These are phyloP conservation scores for Mythimna lalbum DNA, from an alignment of 2,888 invertebrate genomes.

Conservation along the genomic window DNA sequence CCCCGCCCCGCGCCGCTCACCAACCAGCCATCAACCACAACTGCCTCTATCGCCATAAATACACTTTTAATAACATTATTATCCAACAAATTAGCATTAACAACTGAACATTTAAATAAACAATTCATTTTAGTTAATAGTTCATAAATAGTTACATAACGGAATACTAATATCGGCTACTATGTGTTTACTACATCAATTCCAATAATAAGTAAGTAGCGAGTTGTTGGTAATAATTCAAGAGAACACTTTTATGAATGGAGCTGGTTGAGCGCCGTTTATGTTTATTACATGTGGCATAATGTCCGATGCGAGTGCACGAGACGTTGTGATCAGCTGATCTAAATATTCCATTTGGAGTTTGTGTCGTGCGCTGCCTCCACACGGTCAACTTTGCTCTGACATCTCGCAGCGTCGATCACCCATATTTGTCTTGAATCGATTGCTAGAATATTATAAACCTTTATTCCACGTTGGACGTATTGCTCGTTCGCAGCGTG, in stretches of 20 bases:
- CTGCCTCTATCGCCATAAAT: slow-evolving; percentile 32
- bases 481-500: slow-evolving; percentile 13
- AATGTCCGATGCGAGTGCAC: slow-evolving; percentile 66
- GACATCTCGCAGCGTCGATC: slow-evolving; percentile 34
- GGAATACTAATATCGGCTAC: slow-evolving; percentile 65
- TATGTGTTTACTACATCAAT: slow-evolving; percentile 76
- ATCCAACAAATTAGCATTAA: slow-evolving; percentile 62
- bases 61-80: slow-evolving; percentile 50
- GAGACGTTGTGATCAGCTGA: slow-evolving; percentile 61
- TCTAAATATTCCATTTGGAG: slow-evolving; percentile 61
- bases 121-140: slow-evolving; percentile 60
- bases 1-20: slow-evolving; percentile 22
- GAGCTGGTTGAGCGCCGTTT: slow-evolving; percentile 71
- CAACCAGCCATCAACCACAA: slow-evolving; percentile 31
- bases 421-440: slow-evolving; percentile 23
- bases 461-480: slow-evolving; percentile 15
- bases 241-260: slow-evolving; percentile 82
- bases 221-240: slow-evolving; percentile 75
- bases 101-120: slow-evolving; percentile 63
- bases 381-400: slow-evolving; percentile 54
- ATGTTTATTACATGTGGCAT: slow-evolving; percentile 79
- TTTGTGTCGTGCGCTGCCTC: slow-evolving; percentile 54
- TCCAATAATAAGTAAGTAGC: slow-evolving; percentile 71
- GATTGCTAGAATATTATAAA: slow-evolving; percentile 27
- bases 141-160: slow-evolving; percentile 65